Conservation (phyloP, 1,140 invertebrate genomes). For the Radopholus similis region DNA sequence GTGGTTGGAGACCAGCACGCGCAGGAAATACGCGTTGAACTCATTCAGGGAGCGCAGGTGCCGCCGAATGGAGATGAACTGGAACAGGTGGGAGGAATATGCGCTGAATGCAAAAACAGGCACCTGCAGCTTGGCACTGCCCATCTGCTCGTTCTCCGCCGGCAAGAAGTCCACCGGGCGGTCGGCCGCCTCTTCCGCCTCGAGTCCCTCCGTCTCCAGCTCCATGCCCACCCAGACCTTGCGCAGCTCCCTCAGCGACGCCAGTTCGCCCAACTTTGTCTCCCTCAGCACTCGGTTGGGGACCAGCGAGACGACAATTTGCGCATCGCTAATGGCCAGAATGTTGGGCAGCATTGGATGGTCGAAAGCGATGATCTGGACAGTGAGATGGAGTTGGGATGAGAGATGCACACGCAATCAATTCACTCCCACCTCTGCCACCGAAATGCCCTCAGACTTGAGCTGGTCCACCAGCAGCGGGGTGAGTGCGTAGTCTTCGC, state of each 20-base stretch:
- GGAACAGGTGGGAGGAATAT: not conserved
- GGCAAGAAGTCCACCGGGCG: slow-evolving; percentile 8
- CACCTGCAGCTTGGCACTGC: slow-evolving; percentile 3
- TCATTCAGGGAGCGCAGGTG: slow-evolving; percentile 32
- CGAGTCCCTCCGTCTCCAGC: slow-evolving; percentile 1
- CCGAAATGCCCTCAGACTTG: slow-evolving; percentile 27
- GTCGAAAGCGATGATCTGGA: slow-evolving; percentile 12
- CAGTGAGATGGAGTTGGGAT: no score
- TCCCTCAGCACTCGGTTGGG: slow-evolving; percentile 8
- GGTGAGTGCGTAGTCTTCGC: slow-evolving; percentile 18
- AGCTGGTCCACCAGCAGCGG: slow-evolving; percentile 31
- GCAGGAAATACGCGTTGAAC: slow-evolving; percentile 53
- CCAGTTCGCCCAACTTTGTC: not conserved
- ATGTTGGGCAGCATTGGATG: slow-evolving; percentile 31
- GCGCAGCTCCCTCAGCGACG: not conserved
- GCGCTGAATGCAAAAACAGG: not conserved
- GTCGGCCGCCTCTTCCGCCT: not conserved
- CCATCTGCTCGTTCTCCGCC: slow-evolving; percentile 30
- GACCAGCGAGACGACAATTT: slow-evolving; percentile 45
- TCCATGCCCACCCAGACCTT: slow-evolving; percentile 27
- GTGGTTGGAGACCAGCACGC: slow-evolving; percentile 51
- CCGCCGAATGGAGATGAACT: slow-evolving; percentile 38
- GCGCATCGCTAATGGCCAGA: slow-evolving; percentile 38
- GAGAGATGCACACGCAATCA: not conserved
- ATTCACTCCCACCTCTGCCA: slow-evolving; percentile 32